Conservation (phyloP, 2,888 invertebrate genomes). For the Hirtodrosophila duncani region DNA sequence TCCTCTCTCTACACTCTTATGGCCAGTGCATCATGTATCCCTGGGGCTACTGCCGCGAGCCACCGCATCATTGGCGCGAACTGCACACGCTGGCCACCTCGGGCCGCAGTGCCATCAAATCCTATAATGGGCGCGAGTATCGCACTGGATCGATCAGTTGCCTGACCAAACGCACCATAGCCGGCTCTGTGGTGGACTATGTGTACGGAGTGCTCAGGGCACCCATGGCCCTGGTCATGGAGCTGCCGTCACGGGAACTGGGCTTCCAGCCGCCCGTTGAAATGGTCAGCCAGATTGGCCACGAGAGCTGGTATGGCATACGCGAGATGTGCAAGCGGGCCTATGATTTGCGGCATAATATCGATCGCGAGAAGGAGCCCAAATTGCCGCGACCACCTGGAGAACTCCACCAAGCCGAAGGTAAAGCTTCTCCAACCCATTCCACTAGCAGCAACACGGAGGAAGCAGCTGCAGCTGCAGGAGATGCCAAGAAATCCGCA, state of each 20-base stretch:
- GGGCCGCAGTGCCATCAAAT: conserved; percentile 74
- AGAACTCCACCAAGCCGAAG: not conserved
- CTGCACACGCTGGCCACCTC: conserved; percentile 72
- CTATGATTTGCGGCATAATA: conserved; percentile 50
- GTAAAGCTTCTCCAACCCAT: not conserved
- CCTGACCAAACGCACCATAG: conserved; percentile 68
- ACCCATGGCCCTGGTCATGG: conserved; percentile 76
- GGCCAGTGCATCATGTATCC: conserved; percentile 78
- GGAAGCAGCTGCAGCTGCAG: conserved; percentile 9
- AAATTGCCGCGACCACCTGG: not conserved
- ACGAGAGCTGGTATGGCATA: conserved; percentile 78
- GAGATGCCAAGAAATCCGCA: conserved; percentile 4
- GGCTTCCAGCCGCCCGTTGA: conserved; percentile 76
- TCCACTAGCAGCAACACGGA: not conserved
- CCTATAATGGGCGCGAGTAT: conserved; percentile 74
- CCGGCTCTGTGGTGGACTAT: conserved; percentile 77
- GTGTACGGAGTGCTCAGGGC: conserved; percentile 74
- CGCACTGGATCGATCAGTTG: conserved; percentile 76
- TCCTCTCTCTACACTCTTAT: conserved; percentile 77
- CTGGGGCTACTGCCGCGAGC: conserved; percentile 75
- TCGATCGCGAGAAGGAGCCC: conserved; percentile 44
- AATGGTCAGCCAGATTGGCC: conserved; percentile 71
- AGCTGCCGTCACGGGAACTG: conserved; percentile 73
- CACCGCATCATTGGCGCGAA: conserved; percentile 63
- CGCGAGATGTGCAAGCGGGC: conserved; percentile 77